These are phyloP conservation scores for Lysandra coridon DNA, from an alignment of 2,888 invertebrate species.

Conservation along the genomic window DNA sequence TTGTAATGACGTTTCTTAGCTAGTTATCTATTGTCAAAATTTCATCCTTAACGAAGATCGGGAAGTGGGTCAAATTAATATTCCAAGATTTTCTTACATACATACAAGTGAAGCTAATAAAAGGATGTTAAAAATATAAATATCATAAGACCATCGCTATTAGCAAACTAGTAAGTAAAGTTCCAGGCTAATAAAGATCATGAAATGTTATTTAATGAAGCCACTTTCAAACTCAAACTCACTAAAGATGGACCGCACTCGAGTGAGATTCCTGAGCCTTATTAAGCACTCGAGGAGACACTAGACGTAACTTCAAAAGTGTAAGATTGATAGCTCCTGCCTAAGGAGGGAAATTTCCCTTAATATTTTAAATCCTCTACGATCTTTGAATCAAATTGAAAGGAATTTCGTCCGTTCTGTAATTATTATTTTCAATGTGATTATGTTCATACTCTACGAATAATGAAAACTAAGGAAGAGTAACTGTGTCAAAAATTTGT, in stretches of 20 bases:
- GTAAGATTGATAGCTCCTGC: conserved; percentile 17
- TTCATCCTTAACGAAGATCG: no score
- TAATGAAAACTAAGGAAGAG: no score
- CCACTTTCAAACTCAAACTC: not conserved
- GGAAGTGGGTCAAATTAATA: no score
- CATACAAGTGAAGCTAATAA: no score
- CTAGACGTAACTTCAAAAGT: conserved; percentile 29
- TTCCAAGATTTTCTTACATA: no score
- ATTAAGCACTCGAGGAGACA: conserved; percentile 10
- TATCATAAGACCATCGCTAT: no score
- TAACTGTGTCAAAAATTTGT: no score
- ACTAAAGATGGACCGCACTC: conserved; percentile 11
- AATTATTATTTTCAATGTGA: not conserved
- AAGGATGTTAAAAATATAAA: no score
- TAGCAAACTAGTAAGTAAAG: not conserved
- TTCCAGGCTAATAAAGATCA: not conserved
- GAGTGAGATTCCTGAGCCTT: conserved; percentile 13
- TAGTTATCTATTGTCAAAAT: no score
- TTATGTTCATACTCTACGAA: not conserved
- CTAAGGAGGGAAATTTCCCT: conserved; percentile 8
- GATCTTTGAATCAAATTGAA: not conserved
- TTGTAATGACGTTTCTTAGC: no score
- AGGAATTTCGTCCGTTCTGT: not conserved
- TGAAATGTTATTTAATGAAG: conserved; percentile 26
- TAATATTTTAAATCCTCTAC: conserved; percentile 6